Evolutionary conservation across 2,113 vertebrate species (phyloP).

Genomic region (Leucoraja erinaceus): DNA sequence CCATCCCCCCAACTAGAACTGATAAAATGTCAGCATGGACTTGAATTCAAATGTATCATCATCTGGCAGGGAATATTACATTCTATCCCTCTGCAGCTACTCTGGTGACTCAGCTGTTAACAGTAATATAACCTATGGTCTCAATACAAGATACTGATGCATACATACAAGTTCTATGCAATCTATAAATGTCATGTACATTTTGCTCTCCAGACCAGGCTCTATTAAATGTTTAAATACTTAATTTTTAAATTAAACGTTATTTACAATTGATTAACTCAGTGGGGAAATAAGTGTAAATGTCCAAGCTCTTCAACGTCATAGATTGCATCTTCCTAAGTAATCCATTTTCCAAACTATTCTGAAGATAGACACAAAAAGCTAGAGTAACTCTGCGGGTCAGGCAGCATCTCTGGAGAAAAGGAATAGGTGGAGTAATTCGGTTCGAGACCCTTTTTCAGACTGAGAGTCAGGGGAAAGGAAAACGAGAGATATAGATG

Average conservation of each 20-base stretch:
- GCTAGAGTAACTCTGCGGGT: no score
- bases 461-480: no score
- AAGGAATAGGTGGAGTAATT: no score
- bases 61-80: slow-evolving; percentile 6
- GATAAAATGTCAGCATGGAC: slow-evolving; percentile 12
- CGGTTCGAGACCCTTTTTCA: no score
- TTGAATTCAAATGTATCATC: slow-evolving; percentile 33
- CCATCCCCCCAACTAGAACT: neutral
- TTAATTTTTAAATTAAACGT: slow-evolving; percentile 23
- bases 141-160: neutral
- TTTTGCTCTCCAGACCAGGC: slow-evolving; percentile 23
- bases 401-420: no score
- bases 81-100: neutral
- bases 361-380: neutral
- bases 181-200: slow-evolving; percentile 25
- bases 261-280: slow-evolving; percentile 27
- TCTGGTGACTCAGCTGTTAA: slow-evolving; percentile 35
- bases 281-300: neutral
- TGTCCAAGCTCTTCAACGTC: neutral
- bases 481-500: no score
- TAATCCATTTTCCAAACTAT: neutral
- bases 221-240: neutral
- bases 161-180: neutral
- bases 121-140: slow-evolving; percentile 19
- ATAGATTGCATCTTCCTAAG: neutral